Evolutionary conservation across 2,113 vertebrate genomes (phyloP).

Genomic region (Hyaena hyaena): DNA sequence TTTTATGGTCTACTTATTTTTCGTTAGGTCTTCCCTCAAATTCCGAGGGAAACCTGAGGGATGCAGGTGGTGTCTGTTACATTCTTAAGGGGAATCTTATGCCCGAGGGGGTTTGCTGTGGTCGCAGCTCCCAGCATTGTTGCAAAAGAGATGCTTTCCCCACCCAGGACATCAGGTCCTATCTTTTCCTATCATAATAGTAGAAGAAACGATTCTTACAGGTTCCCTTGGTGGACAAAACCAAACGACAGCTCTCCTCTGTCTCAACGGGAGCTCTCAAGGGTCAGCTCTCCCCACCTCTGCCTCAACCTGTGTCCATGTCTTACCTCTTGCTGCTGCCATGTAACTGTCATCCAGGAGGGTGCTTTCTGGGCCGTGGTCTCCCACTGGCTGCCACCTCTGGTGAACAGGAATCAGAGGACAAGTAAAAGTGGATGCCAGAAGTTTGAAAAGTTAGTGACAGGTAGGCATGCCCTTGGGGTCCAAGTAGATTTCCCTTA

Average conservation of each 20-base stretch:
- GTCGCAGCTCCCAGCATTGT: too few species aligned
- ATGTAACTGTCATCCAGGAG: neutral
- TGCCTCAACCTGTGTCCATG: fast-evolving
- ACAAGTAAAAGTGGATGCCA: neutral
- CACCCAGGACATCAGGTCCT: neutral
- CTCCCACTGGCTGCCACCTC: neutral
- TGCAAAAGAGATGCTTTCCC: too few species aligned
- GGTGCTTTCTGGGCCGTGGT: neutral
- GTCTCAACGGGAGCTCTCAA: too few species aligned
- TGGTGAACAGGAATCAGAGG: neutral
- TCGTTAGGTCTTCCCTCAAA: too few species aligned
- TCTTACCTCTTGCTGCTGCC: neutral
- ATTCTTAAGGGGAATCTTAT: too few species aligned
- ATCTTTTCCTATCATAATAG: neutral
- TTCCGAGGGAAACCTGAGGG: too few species aligned
- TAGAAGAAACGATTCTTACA: neutral
- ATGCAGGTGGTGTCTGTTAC: too few species aligned
- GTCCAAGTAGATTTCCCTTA: neutral
- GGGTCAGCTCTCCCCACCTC: fast-evolving
- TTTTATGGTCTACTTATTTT: too few species aligned
- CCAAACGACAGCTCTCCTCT: fast-evolving
- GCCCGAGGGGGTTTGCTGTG: too few species aligned
- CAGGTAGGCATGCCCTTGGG: fast-evolving
- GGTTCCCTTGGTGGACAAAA: neutral
- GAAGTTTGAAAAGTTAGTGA: neutral